Base-by-base conservation (phyloP, 1,140 invertebrate species). In the Phthorimaea operculella region DNA sequence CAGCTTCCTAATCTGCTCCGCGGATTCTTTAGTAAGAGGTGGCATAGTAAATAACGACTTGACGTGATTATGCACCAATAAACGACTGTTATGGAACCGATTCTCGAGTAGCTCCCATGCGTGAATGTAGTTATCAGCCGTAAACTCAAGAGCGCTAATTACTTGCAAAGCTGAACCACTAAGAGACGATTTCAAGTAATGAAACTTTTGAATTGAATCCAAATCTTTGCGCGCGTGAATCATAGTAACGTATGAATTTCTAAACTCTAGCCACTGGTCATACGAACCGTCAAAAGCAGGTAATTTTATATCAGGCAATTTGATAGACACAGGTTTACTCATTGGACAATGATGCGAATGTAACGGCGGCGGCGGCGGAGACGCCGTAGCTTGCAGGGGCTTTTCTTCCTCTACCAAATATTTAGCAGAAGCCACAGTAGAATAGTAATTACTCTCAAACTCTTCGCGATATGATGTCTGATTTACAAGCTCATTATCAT, bases 51-150 rank as follows among this genome's bases (percentile, higher is more conserved):
- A 55, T 14, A 55, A 36, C 1, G 54, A 47, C 14, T 34, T 47
- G 3, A 55, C 45, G 45, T 55, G 54, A 34, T 55, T 55, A 15
- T 55, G 47, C 0, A 55, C 33, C 18, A 55, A 55, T 12, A 55
- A 21, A 39, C 54, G 45, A 21, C 33, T 49, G 36, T 55, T 55
- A 16, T 55, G 45, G 21, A 55, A 55, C 10, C 48, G 33, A 17
- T 50, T 50, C 18, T 50, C 54, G 6, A 55, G 34, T 49, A 55
- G 45, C 12, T 55, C 54, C 54, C 54, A 55, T 15, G 54, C 54
- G 28, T 55, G 45, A 45, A 16, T 8, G 17, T 55, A 55, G 48
- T 55, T 55, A 0, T 16, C 1, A 7, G 54, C 54, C 12, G 54
- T 55, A 39, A 55, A 50, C 47, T 55, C 54, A 14, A 55, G 34